phyloP scores from a whole-genome alignment of 2,888 invertebrate species.

The Rhingia rostrata region DNA sequence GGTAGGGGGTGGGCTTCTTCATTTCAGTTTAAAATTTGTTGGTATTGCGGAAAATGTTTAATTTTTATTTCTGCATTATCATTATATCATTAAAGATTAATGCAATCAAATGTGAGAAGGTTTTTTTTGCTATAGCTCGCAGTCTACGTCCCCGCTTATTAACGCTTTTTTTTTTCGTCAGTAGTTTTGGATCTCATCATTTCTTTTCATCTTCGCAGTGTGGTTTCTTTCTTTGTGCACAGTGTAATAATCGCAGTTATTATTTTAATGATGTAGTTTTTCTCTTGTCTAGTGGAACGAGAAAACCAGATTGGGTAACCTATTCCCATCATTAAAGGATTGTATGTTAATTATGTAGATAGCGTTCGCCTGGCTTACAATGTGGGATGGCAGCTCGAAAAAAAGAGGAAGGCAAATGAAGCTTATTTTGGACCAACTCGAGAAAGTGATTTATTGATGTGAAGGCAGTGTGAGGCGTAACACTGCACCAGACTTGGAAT shows the following conservation, averaged over 20 bases:
- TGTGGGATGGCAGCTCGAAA: not conserved
- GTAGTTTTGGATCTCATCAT: slow-evolving; percentile 3
- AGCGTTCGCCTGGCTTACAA: not conserved
- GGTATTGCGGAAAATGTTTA: slow-evolving; percentile 67
- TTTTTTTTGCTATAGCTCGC: slow-evolving; percentile 9
- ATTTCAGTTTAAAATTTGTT: slow-evolving; percentile 23
- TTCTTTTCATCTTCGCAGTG: slow-evolving; percentile 8
- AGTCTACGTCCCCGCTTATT: slow-evolving; percentile 20
- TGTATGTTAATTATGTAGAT: slow-evolving; percentile 60
- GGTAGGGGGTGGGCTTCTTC: slow-evolving; percentile 20
- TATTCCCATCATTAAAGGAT: slow-evolving; percentile 58
- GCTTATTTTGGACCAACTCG: not conserved
- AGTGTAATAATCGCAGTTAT: slow-evolving; percentile 38
- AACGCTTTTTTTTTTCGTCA: not conserved
- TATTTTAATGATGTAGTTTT: slow-evolving; percentile 62
- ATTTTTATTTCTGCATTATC: slow-evolving; percentile 59
- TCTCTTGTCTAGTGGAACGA: slow-evolving; percentile 24
- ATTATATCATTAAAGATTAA: slow-evolving; percentile 69
- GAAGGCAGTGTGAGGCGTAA: slow-evolving; percentile 13
- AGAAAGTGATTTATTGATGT: slow-evolving; percentile 43
- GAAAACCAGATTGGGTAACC: slow-evolving; percentile 43
- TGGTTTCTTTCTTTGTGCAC: slow-evolving; percentile 6
- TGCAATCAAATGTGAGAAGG: slow-evolving; percentile 69
- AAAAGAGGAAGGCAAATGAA: slow-evolving; percentile 9
- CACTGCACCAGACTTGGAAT: slow-evolving; percentile 22